These are phyloP conservation scores for Seira ritae DNA, from an alignment of 2,888 invertebrate genomes.

Conservation along the genomic window DNA sequence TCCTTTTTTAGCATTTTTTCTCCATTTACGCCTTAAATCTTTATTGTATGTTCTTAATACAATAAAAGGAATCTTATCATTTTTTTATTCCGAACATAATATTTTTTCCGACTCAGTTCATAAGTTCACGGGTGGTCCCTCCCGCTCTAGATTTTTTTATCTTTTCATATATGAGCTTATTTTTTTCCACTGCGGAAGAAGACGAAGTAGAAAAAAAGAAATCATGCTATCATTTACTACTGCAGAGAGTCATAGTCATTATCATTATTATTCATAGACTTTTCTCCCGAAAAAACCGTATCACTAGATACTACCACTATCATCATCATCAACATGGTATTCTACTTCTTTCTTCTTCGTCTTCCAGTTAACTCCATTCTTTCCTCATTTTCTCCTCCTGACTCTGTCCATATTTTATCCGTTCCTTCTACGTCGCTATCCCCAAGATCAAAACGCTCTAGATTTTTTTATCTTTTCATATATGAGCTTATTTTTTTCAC, in stretches of 20 bases:
- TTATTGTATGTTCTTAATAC: constrained; percentile 13
- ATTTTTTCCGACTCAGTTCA: neutral
- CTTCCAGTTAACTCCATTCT: constrained; percentile 34
- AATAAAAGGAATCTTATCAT: neutral
- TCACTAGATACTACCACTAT: no score
- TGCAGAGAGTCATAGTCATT: constrained; percentile 42
- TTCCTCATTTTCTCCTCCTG: constrained; percentile 43
- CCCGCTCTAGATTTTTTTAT: neutral
- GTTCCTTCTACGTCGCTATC: neutral
- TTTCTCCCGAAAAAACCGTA: constrained; percentile 28
- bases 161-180: constrained; percentile 20
- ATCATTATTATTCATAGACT: constrained; percentile 63
- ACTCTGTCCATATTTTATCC: constrained; percentile 15
- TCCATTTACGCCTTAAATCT: neutral
- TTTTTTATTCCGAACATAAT: neutral
- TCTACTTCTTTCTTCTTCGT: neutral
- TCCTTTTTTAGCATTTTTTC: constrained; percentile 20
- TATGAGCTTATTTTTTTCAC: neutral
- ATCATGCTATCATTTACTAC: neutral
- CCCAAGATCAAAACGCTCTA: no score
- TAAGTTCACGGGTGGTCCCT: constrained; percentile 27
- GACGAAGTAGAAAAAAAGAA: neutral
- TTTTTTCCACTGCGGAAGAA: neutral
- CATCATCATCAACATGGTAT: neutral
- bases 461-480: constrained; percentile 23